Evolutionary conservation across 2,888 invertebrate species (phyloP), one percentile per base, ranked within the genome.

Genomic region (Agrochola litura): DNA sequence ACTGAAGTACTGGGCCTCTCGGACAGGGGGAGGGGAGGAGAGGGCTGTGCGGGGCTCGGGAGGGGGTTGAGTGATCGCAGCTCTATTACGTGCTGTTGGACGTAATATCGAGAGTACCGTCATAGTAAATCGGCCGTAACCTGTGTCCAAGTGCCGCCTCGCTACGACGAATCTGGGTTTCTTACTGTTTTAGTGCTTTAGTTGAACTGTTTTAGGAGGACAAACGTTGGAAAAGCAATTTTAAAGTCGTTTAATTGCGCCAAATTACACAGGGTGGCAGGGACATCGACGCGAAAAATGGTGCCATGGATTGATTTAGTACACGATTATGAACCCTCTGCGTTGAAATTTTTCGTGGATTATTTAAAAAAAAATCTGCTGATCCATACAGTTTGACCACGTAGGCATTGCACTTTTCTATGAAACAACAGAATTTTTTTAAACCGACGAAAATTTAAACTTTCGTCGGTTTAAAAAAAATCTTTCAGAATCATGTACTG

Each of bases 121-220:
- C 92, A 74, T 94, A 94, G 95, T 94, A 94, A 95, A 95, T 95
- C 94, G 92, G 91, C 91, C 92, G 93, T 92, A 94, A 91, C 92
- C 91, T 93, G 92, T 88, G 87, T 89, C 88, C 85, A 76, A 79
- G 90, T 91, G 92, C 92, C 80, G 92, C 74, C 83, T 90, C 56
- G 78, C 89, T 89, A 83, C 88, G 90, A 85, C 92, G 93, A 94
- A 93, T 88, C 19, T 22, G 1, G 43, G 1, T 25, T 37, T 0
- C 25, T 56, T n/a, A 25, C 10, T 63, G 37, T 68, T 41, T 22
- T 10, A 6, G 4, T 49, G 49, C 14, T n/a, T 52, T 6, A n/a
- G 16, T 10, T 37, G 22, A 68, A 43, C 0, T 30, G 12, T 16
- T 54, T 37, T 16, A 16, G 16, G 0, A 56, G n/a, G 37, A 46